Conservation (phyloP, 2,888 invertebrate genomes). For the Ypsolopha scabrella region DNA sequence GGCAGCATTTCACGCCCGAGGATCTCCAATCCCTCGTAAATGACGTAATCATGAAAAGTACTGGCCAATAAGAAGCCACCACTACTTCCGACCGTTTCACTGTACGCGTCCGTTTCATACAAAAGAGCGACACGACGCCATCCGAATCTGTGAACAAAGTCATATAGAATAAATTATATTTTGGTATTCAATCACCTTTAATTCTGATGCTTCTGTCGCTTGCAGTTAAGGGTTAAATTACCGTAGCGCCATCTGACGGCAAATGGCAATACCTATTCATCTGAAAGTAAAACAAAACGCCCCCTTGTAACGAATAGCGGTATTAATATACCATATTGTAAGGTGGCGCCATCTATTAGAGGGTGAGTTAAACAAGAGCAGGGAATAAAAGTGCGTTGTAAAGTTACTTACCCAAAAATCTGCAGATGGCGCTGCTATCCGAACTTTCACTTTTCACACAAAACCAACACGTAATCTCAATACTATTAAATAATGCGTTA, state of each 20-base stretch:
- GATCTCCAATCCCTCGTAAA: conserved; percentile 30
- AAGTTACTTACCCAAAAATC: background rate
- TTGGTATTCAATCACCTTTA: background rate
- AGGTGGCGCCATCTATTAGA: conserved; percentile 27
- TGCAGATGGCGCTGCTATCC: background rate
- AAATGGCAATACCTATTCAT: no score
- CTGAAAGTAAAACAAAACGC: no score
- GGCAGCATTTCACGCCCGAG: conserved; percentile 43
- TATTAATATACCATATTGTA: background rate
- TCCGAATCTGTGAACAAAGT: conserved; percentile 65
- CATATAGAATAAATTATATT: conserved; percentile 12
- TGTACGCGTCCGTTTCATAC: conserved; percentile 80
- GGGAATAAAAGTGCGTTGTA: conserved; percentile 8
- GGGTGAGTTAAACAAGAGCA: conserved; percentile 12
- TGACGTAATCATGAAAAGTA: conserved; percentile 74
- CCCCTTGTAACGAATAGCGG: no score
- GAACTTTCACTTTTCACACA: background rate
- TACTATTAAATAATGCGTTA: no score
- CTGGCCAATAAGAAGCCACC: conserved; percentile 85
- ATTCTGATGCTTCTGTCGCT: no score
- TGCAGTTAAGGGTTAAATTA: no score
- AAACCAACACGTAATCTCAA: background rate
- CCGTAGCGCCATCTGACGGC: no score
- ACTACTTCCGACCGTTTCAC: conserved; percentile 74
- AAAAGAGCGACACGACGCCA: conserved; percentile 81